Conservation (phyloP, 2,797 vertebrate species). For the Falco biarmicus region DNA sequence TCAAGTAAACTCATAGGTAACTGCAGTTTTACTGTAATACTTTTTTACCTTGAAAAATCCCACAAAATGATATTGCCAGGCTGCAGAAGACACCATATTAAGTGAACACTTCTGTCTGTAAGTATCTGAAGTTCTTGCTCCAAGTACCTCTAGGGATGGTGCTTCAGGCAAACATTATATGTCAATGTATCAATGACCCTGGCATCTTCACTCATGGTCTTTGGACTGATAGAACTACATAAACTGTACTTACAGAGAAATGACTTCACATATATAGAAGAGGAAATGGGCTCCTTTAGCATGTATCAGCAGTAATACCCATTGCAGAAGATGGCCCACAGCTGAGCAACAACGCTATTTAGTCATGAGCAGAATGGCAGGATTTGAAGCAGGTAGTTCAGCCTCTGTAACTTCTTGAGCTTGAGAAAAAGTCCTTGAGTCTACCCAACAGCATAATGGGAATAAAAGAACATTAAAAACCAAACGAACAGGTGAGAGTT, state of each 20-base stretch:
- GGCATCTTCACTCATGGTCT: neutral
- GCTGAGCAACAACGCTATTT: neutral
- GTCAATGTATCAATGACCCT: neutral
- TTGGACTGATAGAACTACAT: neutral
- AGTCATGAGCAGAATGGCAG: neutral
- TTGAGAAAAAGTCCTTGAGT: neutral
- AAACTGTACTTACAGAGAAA: neutral
- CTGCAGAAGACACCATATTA: neutral
- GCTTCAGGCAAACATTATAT: neutral
- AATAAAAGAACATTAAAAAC: neutral
- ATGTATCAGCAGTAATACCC: neutral
- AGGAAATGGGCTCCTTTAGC: neutral
- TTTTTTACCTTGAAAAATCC: neutral
- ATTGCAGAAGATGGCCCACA: neutral
- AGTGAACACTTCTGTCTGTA: neutral
- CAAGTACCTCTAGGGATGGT: neutral
- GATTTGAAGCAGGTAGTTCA: neutral
- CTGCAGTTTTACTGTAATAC: neutral
- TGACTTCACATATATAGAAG: neutral
- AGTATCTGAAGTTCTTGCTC: neutral
- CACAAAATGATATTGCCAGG: neutral
- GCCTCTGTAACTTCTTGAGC: neutral
- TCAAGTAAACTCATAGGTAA: neutral
- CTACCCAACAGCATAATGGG: neutral
- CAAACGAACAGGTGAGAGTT: neutral